Conservation (phyloP, 2,113 vertebrate species). For the Scolopax mira region DNA sequence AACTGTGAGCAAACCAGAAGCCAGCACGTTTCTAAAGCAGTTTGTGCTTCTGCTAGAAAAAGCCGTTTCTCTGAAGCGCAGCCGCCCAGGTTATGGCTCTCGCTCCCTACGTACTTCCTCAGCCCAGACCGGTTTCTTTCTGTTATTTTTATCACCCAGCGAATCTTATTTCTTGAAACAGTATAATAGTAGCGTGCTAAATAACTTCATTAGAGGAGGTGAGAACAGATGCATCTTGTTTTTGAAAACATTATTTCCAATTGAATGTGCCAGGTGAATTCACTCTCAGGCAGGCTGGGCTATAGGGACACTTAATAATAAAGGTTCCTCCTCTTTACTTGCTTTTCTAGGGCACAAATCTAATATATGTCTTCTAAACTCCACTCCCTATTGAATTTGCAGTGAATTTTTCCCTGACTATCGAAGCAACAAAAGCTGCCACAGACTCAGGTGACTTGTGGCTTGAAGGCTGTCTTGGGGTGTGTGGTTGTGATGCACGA, state of each 20-base stretch:
- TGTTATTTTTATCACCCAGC: conserved; percentile 23
- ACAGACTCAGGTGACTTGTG: background rate
- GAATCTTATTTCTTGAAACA: background rate
- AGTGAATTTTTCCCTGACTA: background rate
- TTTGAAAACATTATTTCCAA: conserved; percentile 33
- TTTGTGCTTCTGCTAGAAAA: background rate
- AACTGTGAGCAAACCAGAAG: background rate
- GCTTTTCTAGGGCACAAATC: background rate
- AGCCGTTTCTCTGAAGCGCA: background rate
- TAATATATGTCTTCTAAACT: background rate
- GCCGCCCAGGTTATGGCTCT: background rate
- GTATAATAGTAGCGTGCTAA: conserved; percentile 27
- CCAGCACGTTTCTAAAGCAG: background rate
- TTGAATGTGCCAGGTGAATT: background rate
- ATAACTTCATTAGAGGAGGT: conserved; percentile 34
- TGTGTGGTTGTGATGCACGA: background rate
- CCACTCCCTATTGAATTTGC: background rate
- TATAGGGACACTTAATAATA: background rate
- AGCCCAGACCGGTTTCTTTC: background rate
- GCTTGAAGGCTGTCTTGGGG: background rate
- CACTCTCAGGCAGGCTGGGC: background rate
- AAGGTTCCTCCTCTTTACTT: background rate
- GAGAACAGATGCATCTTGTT: conserved; percentile 22
- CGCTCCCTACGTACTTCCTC: background rate
- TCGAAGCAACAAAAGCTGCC: background rate